Evolutionary conservation across 2,797 vertebrate genomes (phyloP), one percentile per base, ranked within the genome.

Genomic region (Catostomus latipinnis): DNA sequence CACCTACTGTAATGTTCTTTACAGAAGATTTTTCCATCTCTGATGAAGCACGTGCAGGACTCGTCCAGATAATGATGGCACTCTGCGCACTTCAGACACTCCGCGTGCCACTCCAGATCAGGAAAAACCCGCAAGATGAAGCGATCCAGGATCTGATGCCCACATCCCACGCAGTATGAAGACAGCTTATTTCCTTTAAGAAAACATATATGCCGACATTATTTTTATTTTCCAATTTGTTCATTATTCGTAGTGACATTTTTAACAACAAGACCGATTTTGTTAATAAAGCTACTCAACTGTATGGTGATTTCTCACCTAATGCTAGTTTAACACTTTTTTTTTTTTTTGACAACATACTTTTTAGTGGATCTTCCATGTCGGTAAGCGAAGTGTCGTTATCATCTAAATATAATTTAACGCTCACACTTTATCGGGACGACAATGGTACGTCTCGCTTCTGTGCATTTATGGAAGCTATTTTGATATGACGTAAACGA

Each of bases 1-100:
- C 92, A 98, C 97, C 97, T 96, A 93, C 95, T 95, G 88, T 98
- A 98, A 91, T 99, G 97, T 87, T 96, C 92, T 91, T 97, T 98
- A 92, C 97, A 99, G 90, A 98, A 98, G 61, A 96, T 96, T 90
- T 97, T 98, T 75, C 97, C 97, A 84, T 98, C 96, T 76, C 96
- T 93, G 83, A 99, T 95, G 89, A 98, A 98, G 89, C 97, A 99
- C 85, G 97, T 98, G 93, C 96, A 96, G 65, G 94, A 96, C 93
- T 98, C 97, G 57, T 98, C 96, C 90, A 99, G 91, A 88, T 94
- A 96, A 84, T 97, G 96, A 90, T 95, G 96, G 91, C 97, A 98
- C 90, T 98, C 96, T 1, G 96, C 95, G 66, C 97, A 99, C 92
- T 97, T 97, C 82, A 99, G 95, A 88, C 97, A 99, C 87, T 96